Evolutionary conservation across 2,797 vertebrate species (phyloP), one percentile per base, ranked within the genome.

Genomic region (Cheirogaleus major): DNA sequence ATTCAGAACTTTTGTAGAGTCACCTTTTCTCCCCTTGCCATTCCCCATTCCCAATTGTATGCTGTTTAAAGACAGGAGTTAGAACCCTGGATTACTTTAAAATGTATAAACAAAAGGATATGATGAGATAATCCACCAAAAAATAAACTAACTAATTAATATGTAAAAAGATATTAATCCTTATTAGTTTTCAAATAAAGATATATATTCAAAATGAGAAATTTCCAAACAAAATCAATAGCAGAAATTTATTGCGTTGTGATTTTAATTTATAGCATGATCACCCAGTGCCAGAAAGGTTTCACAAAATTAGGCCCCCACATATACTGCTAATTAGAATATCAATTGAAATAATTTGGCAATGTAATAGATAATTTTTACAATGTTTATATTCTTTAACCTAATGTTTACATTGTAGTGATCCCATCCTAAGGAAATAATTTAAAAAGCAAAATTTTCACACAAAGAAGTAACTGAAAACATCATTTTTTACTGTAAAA

Each of bases 381-480:
- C 82, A 57, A n/a, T 65, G 32, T 59, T 79, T 75, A 48, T 22
- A 78, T 95, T 72, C 18, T 81, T 96, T 85, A 84, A 85, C 30
- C 10, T 55, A 88, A 13, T 84, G 90, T 89, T 89, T 91, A 20
- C 52, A 90, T 30, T 93, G 3, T 38, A 96, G 61, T 82, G 84
- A 93, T 91, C 72, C 48, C 1, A 94, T 43, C 14, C 45, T n/a
- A 87, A 73, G 22, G 22, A 93, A 93, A 82, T 78, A 92, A 89
- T 65, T 82, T 59, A 76, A 59, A 82, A 94, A 70, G 79, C 8
- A 76, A 93, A 41, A 8, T 70, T 95, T 81, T 97, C 55, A 82
- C 25, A 89, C 27, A 92, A 89, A 81, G 38, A 90, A 89, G 2
- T 81, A 72, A 76, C n/a, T 91, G 7, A 43, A 87, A 92, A 73